Evolutionary conservation across 1,140 invertebrate species (phyloP), one percentile per base, ranked within the genome.

Genomic region (Drosophila busckii): DNA sequence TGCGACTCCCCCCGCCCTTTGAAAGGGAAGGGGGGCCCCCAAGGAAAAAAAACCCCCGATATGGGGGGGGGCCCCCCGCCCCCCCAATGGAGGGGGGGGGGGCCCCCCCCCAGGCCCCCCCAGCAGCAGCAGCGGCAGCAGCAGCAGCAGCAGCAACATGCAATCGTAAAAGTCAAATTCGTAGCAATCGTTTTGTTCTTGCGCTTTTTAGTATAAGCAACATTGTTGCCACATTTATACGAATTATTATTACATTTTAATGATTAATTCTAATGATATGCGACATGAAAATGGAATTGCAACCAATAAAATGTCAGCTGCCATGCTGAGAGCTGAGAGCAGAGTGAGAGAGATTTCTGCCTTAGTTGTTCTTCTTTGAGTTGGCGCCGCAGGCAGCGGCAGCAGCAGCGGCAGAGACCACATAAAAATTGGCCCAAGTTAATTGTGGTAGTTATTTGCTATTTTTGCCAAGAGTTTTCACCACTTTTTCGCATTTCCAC

Each of bases 211-310:
- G 38, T 35, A 50, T 42, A 35, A 41, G 59, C 66, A 75, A 84
- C 75, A 78, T 44, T 85, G 82, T 85, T 82, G 82, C 82, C 46
- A 61, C 70, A 76, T 82, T 82, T 85, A 84, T 76, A 71, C 76
- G 70, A 62, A 73, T 82, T 85, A 85, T 84, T 84, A 84, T 85
- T 85, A 85, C 75, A 83, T 66, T 76, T 84, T 84, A 85, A 85
- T 85, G 80, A 84, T 84, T 84, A 84, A 84, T 84, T 84, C 82
- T 84, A 84, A 84, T 84, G 83, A 80, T 75, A 84, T 82, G 82
- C 82, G 70, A 82, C 73, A 84, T 80, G 71, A 71, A 75, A 68
- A 67, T 55, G 63, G 59, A 68, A 61, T 65, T 64, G 60, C 67
- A 60, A 67, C 50, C 56, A 66, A 70, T 65, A 60, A 69, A 71